A percentile compares a stretch with the other conserved stretches of the same genome.
Conservation (phyloP, 1,140 invertebrate species). For the Camponotus vicinus region DNA sequence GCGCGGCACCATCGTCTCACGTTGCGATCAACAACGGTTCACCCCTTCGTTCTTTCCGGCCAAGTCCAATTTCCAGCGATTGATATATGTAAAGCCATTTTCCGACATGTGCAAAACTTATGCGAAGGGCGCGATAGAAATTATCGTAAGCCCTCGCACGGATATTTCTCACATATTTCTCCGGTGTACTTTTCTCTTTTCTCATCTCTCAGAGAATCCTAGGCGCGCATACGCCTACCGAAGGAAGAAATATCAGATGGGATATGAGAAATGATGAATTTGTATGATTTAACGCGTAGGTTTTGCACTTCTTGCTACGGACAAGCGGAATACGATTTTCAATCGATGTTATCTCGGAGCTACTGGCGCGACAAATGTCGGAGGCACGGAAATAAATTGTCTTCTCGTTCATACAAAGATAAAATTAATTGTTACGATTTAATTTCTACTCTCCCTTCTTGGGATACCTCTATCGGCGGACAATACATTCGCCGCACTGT, state of each 20-base stretch:
- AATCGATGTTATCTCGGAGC: constrained; percentile 45
- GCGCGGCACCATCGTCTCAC: not conserved
- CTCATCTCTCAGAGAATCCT: constrained; percentile 6
- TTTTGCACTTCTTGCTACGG: constrained; percentile 36
- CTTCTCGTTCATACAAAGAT: constrained; percentile 22
- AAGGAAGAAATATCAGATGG: constrained; percentile 48
- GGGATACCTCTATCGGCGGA: not conserved
- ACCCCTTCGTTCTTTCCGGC: not conserved
- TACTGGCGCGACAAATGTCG: constrained; percentile 14
- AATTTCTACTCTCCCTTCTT: constrained; percentile 14
- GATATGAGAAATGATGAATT: constrained; percentile 18
- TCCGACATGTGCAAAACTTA: constrained; percentile 43
- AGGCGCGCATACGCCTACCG: not conserved
- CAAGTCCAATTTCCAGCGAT: constrained; percentile 60
- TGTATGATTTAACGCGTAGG: constrained; percentile 58
- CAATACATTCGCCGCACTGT: constrained; percentile 26
- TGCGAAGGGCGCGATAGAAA: constrained; percentile 61
- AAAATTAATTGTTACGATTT: constrained; percentile 60
- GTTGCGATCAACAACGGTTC: not conserved
- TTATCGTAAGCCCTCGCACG: constrained; percentile 60
- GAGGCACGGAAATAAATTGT: constrained; percentile 31
- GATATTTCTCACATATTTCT: constrained; percentile 31
- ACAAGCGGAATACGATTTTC: constrained; percentile 1
- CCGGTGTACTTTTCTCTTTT: not conserved
- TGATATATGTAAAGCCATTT: constrained; percentile 75